Base-by-base conservation (phyloP, 2,888 invertebrate species). In the Onthophagus sagittarius region DNA sequence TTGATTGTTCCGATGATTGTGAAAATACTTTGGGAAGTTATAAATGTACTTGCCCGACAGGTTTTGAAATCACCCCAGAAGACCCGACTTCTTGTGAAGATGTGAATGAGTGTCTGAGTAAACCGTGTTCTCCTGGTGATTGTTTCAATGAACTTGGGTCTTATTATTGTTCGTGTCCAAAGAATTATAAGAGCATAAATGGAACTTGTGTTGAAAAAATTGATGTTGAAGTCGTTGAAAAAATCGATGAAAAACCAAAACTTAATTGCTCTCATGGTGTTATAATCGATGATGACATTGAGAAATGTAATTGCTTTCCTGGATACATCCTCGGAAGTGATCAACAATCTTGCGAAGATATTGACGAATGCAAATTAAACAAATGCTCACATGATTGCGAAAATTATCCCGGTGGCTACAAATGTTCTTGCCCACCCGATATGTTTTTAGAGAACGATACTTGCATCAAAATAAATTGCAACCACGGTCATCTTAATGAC, bases 91-190 rank as follows among this genome's bases (percentile, higher is more conserved):
- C 81, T 15, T 84, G 83, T 75, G 82, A 84, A 75, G 85, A 85
- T 79, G 79, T 83, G 67, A 83, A 85, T 74, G 84, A 85, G 79
- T 85, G 85, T 75, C 82, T 81, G n/a, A 80, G 15, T 2, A 82
- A 83, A 67, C 86, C 86, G 71, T 88, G 89, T 71, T 86, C 88
- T 2, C 85, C 87, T 74, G 67, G 67, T 31, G 81, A 84, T 31
- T 93, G 93, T 81, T 85, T 88, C 63, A 91, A 92, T 80, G 87
- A 87, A 0, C 81, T 85, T 7, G 92, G 92, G 13, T 88, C 89
- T 15, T 92, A 88, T 80, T 82, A 84, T 53, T 93, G 93, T 80
- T 82, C 76, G 83, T 83, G 83, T 72, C 81, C 82, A 2, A 75
- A 77, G 73, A 80, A 77, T 6, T 76, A 79, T 15, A 77, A 77